A percentile compares a stretch with the other conserved stretches of the same genome.
Conservation (phyloP, 2,797 vertebrate genomes). For the Hemibagrus guttatus region DNA sequence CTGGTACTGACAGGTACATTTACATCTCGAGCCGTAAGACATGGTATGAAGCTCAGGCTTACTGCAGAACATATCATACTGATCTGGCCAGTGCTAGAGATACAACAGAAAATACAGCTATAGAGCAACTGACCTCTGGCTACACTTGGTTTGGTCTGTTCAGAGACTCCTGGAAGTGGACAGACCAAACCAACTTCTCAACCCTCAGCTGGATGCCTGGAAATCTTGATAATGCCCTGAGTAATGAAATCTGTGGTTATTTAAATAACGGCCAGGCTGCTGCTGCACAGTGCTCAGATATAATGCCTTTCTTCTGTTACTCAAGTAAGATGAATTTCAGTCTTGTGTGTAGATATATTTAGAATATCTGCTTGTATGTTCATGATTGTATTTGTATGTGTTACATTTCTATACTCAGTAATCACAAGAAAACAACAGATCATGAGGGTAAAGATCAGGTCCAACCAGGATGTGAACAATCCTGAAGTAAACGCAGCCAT, state of each 20-base stretch:
- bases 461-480: too few relatives aligned
- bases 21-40: neutral
- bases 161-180: too few relatives aligned
- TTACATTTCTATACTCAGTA: neutral
- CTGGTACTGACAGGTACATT: neutral
- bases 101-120: neutral
- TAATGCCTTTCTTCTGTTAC: constrained; percentile 7
- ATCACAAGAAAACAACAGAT: neutral
- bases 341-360: too few relatives aligned
- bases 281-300: neutral
- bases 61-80: neutral
- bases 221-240: neutral
- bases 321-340: neutral
- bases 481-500: too few relatives aligned
- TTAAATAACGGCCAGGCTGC: neutral
- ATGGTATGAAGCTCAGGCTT: constrained; percentile 22
- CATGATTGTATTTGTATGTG: neutral
- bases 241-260: constrained; percentile 10
- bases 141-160: too few relatives aligned
- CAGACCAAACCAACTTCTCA: neutral
- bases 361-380: too few relatives aligned
- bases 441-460: neutral
- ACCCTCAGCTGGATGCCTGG: neutral
- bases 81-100: constrained; percentile 8
- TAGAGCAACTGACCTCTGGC: too few relatives aligned